phyloP scores from a whole-genome alignment of 2,113 vertebrate species.

The Oreochromis spilurus region DNA sequence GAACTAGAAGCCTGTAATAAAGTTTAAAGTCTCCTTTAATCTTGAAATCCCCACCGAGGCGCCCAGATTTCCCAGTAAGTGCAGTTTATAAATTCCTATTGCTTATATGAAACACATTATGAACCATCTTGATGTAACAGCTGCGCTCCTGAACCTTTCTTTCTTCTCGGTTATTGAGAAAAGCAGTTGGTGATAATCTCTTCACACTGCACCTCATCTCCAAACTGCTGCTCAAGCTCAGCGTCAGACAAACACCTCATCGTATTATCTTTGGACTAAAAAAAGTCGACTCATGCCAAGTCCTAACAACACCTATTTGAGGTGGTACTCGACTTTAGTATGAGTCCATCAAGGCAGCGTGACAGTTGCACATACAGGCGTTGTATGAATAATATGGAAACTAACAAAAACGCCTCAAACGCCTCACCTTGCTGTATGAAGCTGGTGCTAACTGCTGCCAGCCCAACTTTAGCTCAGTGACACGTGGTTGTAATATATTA shows the following conservation, averaged over 20 bases:
- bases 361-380: neutral
- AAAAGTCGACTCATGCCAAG: neutral
- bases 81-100: neutral
- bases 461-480: neutral
- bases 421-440: neutral
- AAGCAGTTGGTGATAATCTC: neutral
- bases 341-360: neutral
- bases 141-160: neutral
- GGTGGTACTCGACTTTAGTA: accelerated
- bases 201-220: neutral
- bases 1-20: neutral
- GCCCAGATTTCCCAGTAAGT: neutral
- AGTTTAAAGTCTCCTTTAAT: neutral
- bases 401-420: neutral
- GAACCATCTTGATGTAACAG: neutral
- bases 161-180: neutral
- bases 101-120: neutral
- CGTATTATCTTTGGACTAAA: neutral
- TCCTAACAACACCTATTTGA: neutral
- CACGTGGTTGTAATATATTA: neutral
- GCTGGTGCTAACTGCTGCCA: neutral
- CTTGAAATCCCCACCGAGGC: neutral
- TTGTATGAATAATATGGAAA: neutral
- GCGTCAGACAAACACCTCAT: neutral
- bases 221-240: neutral